phyloP scores from a whole-genome alignment of 2,797 vertebrate genomes.

The Macropus fuliginosus region DNA sequence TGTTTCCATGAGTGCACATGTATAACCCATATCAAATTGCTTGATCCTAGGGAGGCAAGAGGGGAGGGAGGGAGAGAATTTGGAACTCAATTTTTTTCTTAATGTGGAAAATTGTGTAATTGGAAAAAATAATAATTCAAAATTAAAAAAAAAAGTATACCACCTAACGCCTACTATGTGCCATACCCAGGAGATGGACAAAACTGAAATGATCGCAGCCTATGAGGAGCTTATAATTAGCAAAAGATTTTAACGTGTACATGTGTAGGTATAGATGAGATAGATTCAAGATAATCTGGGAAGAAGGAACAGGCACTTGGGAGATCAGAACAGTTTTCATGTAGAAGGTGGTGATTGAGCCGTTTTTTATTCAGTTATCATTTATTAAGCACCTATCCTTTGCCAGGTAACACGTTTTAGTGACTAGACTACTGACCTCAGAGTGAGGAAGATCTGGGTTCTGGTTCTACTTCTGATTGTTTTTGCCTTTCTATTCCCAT shows the following conservation, averaged over 20 bases:
- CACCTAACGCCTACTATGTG: background rate
- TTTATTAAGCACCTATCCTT: background rate
- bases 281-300: background rate
- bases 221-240: background rate
- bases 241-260: background rate
- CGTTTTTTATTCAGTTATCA: background rate
- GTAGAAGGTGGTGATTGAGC: background rate
- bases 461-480: background rate
- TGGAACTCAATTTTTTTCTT: background rate
- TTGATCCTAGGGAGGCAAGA: background rate
- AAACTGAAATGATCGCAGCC: background rate
- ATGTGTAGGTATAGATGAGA: background rate
- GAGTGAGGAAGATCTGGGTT: background rate
- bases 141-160: background rate
- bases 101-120: background rate
- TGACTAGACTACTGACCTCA: background rate
- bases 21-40: background rate
- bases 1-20: background rate
- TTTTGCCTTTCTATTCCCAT: background rate
- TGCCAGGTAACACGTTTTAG: background rate
- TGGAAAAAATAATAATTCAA: background rate
- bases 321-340: background rate
- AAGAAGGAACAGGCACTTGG: background rate
- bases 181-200: background rate
- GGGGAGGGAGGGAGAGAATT: background rate